Base-by-base conservation (phyloP, 2,113 vertebrate genomes). In the Verasper variegatus region DNA sequence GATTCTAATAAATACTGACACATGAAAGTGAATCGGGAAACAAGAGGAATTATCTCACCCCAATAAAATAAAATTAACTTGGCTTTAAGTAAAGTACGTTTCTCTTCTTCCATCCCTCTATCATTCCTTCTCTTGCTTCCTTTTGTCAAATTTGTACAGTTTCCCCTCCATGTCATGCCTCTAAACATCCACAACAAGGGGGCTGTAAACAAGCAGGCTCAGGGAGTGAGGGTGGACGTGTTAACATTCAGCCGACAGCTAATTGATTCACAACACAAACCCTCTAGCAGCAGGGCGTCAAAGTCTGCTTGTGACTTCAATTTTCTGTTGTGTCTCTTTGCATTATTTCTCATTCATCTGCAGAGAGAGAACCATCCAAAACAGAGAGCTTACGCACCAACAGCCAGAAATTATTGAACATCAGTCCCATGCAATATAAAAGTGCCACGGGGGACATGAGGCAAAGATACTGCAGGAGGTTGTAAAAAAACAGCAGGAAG, bases 1-100 rank as follows among this genome's bases (percentile, higher is more conserved):
- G 58, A 71, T 66, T 74, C 11, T 52, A 75, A 77, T 71, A 60
- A 23, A 52, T 23, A 15, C 20, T 8, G 45, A 49, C 64, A 77
- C 10, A 31, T 31, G 13, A 71, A 71, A 54, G 62, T 58, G 31
- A n/a, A 66, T 14, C 40, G 4, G 4, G 10, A 59, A 70, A 73
- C 11, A n/a, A 51, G n/a, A 20, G 20, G 12, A 67, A 59, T 68
- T 45, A 71, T 60, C 12, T 17, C 42, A 23, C 2, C n/a, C 3
- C 13, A 23, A 31, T 31, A 31, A 31, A 31, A 31, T 7, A 7
- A 2, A 24, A 24, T 24, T 45, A 12, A 4, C 9, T 17, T 27
- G 5, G 42, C 15, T 58, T 14, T 15, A 37, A 24, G 8, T 37
- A 59, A 56, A 71, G 70, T 15, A 12, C 12, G 17, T 24, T 0